Percentiles rank a stretch among this genome's conserved stretches.
phyloP scores from a whole-genome alignment of 2,113 vertebrate genomes.

The Austrofundulus limnaeus region DNA sequence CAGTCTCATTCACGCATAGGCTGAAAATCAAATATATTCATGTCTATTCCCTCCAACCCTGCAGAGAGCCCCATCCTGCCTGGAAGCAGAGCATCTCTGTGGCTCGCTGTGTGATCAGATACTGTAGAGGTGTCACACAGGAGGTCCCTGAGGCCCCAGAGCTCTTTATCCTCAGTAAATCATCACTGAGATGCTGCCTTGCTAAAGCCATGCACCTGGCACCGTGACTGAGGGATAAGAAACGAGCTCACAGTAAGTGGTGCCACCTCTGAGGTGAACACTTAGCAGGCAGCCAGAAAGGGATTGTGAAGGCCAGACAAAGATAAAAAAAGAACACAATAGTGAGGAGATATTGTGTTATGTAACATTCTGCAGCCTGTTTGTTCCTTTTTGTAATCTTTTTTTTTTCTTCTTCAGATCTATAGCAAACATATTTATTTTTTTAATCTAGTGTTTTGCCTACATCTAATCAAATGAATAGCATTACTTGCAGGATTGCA shows the following conservation, averaged over 20 bases:
- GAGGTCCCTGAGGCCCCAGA: conserved; percentile 3
- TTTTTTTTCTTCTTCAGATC: too few species aligned
- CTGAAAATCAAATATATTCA: background rate
- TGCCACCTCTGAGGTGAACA: background rate
- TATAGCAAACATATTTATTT: too few species aligned
- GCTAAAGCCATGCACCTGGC: conserved; percentile 8
- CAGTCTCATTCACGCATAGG: conserved; percentile 1
- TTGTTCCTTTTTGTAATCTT: too few species aligned
- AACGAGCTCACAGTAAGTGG: too few species aligned
- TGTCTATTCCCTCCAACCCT: background rate
- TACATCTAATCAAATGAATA: too few species aligned
- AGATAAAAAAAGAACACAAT: background rate
- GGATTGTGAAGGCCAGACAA: background rate
- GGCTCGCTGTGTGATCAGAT: conserved; percentile 9
- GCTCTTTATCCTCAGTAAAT: conserved; percentile 18
- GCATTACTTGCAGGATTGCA: too few species aligned
- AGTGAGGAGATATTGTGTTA: background rate
- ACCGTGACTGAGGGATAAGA: background rate
- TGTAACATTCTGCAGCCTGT: background rate
- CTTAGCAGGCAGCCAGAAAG: conserved; percentile 2
- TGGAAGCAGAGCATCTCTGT: conserved; percentile 5
- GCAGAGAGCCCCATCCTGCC: conserved; percentile 5
- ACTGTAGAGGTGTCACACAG: conserved; percentile 13
- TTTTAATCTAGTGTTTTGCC: too few species aligned
- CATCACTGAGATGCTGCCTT: conserved; percentile 5